A percentile compares a stretch with the other conserved stretches of the same genome.
These are phyloP conservation scores for Catharus bicknelli DNA, from an alignment of 2,113 vertebrate species.

Conservation along the genomic window DNA sequence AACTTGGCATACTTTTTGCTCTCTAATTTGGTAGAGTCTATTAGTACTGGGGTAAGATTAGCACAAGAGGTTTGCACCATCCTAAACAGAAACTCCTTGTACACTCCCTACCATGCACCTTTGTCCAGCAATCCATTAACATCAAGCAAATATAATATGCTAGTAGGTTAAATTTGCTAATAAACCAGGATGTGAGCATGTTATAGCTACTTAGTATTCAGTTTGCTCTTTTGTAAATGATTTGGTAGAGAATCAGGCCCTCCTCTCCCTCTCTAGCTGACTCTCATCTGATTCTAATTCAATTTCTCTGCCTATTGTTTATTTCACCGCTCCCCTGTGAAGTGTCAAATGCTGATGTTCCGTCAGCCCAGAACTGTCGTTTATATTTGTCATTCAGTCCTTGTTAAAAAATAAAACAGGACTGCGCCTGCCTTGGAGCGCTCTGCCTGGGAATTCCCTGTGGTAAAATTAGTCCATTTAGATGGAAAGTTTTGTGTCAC, in stretches of 20 bases:
- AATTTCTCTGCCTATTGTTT: constrained; percentile 87
- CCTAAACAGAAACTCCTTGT: neutral
- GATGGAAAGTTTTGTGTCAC: constrained; percentile 95
- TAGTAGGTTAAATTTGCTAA: constrained; percentile 1
- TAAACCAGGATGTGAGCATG: constrained; percentile 4
- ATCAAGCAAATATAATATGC: neutral
- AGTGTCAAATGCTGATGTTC: constrained; percentile 89
- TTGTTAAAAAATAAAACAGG: constrained; percentile 87
- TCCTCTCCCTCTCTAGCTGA: constrained; percentile 59
- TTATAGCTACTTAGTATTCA: constrained; percentile 47
- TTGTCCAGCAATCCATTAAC: neutral
- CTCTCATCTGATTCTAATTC: constrained; percentile 84
- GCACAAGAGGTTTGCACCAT: neutral
- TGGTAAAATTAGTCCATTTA: constrained; percentile 93
- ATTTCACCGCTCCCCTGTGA: constrained; percentile 87
- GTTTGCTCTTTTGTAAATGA: constrained; percentile 49
- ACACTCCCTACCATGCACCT: neutral
- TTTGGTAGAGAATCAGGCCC: constrained; percentile 46
- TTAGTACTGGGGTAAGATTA: neutral
- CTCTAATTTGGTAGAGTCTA: neutral
- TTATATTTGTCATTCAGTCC: constrained; percentile 92
- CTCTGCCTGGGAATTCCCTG: constrained; percentile 88
- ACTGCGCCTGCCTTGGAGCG: constrained; percentile 77
- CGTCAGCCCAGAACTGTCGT: constrained; percentile 85
- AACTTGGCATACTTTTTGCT: neutral